Evolutionary conservation across 2,888 invertebrate genomes (phyloP), one percentile per base, ranked within the genome.

Genomic region (Bruchidius siliquastri): DNA sequence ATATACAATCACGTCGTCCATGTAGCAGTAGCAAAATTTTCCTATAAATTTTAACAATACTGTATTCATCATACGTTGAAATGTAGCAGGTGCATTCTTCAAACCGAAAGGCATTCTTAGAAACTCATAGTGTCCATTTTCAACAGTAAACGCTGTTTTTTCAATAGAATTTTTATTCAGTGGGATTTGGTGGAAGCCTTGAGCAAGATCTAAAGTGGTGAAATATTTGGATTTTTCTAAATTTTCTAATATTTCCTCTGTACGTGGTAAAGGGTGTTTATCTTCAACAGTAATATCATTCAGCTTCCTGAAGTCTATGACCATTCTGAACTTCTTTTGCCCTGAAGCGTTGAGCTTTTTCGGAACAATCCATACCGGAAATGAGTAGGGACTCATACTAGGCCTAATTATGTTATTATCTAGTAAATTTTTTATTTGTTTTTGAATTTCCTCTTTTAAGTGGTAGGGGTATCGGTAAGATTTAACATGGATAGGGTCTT

Each of bases 281-380:
- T 85, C 84, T 4, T 79, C 81, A 0, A 83, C 77, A 0, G 85
- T 85, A 30, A 79, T 80, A 18, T 84, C 80, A 73, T 86, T 86
- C 72, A 85, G 70, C 74, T 83, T 81, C 13, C 85, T 72, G 74
- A 83, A 86, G 74, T 86, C 85, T 0, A 85, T 81, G 6, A 86
- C 85, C 21, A 86, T 74, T 30, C 84, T 74, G 81, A 79, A 84
- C 77, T 81, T 81, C 66, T 71, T 72, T 69, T 82, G 77, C 18
- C 82, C 81, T 0, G 79, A 73, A 0, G 77, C 77, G 73, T 81
- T 80, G 10, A 21, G 4, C 72, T 83, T 84, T 72, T 84, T 84
- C 0, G 83, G 82, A 30, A 80, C 77, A 18, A 67, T 10, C 67
- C 67, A 67, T 2, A 10, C 21, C 2, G 67, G 67, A 21, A n/a